Evolutionary conservation across 2,888 invertebrate genomes (phyloP).

Genomic region (Pheosia gnoma): DNA sequence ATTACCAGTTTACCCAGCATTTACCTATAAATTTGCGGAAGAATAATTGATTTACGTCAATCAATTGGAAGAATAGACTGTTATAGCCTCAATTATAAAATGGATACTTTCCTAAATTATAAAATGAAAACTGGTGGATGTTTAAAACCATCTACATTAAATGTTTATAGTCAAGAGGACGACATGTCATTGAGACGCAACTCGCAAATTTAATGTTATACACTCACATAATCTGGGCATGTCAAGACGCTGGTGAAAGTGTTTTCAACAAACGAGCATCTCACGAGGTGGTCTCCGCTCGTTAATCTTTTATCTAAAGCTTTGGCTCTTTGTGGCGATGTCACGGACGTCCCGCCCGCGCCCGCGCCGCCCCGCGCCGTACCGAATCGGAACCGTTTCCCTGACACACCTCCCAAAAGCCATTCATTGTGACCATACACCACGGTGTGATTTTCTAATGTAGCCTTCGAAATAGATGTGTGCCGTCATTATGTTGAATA

Average conservation of each 20-base stretch:
- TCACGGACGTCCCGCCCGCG: slow-evolving; percentile 51
- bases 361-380: slow-evolving; percentile 33
- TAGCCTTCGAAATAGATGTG: slow-evolving; percentile 57
- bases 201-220: too few species aligned
- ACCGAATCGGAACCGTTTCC: slow-evolving; percentile 52
- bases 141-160: too few species aligned
- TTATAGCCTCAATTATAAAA: too few species aligned
- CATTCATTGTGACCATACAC: slow-evolving; percentile 44
- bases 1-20: too few species aligned
- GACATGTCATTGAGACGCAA: too few species aligned
- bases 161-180: too few species aligned
- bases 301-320: slow-evolving; percentile 69
- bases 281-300: slow-evolving; percentile 63
- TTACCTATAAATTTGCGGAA: too few species aligned
- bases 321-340: slow-evolving; percentile 54
- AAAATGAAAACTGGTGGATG: too few species aligned
- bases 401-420: slow-evolving; percentile 50
- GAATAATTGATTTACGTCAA: too few species aligned
- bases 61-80: too few species aligned
- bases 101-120: too few species aligned
- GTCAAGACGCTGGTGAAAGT: slow-evolving; percentile 38
- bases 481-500: slow-evolving; percentile 25
- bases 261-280: slow-evolving; percentile 58
- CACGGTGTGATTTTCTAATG: slow-evolving; percentile 47
- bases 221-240: not conserved